These are phyloP conservation scores for Octonoba sinensis DNA, from an alignment of 2,888 invertebrate genomes.

Conservation along the genomic window DNA sequence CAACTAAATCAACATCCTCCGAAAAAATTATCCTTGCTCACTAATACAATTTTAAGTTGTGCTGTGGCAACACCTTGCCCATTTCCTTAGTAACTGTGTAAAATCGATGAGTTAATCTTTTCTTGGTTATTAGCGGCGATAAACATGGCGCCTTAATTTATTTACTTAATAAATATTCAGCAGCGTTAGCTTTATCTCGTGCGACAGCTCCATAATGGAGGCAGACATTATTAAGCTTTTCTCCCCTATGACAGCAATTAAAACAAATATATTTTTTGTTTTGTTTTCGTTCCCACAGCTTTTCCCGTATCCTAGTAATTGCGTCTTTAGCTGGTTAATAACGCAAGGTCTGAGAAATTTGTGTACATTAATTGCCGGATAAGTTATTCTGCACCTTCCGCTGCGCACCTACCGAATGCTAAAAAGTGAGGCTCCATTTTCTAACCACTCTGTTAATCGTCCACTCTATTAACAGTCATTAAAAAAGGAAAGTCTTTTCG, in stretches of 20 bases:
- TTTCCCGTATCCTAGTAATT: slow-evolving; percentile 27
- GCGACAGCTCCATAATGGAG: slow-evolving; percentile 49
- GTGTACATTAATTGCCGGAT: slow-evolving; percentile 53
- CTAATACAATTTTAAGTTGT: no score
- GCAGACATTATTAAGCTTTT: slow-evolving; percentile 47
- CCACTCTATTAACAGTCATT: slow-evolving; percentile 38
- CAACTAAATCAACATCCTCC: no score
- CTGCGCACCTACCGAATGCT: slow-evolving; percentile 17
- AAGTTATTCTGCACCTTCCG: slow-evolving; percentile 41
- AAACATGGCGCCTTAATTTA: slow-evolving; percentile 57
- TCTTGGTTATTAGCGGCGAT: slow-evolving; percentile 51
- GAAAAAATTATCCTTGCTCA: no score
- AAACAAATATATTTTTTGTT: slow-evolving; percentile 42
- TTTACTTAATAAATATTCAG: slow-evolving; percentile 63
- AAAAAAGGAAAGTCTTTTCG: slow-evolving; percentile 1
- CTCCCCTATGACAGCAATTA: slow-evolving; percentile 55
- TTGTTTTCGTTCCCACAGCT: not conserved
- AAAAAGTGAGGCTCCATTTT: slow-evolving; percentile 34
- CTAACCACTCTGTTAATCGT: slow-evolving; percentile 8
- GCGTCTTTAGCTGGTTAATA: slow-evolving; percentile 38
- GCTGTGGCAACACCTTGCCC: slow-evolving; percentile 8
- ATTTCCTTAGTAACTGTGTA: not conserved
- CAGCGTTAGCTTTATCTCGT: slow-evolving; percentile 26
- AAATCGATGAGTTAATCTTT: slow-evolving; percentile 38
- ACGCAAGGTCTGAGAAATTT: slow-evolving; percentile 30